Evolutionary conservation across 2,797 vertebrate genomes (phyloP).

Genomic region (Cryptoprocta ferox): DNA sequence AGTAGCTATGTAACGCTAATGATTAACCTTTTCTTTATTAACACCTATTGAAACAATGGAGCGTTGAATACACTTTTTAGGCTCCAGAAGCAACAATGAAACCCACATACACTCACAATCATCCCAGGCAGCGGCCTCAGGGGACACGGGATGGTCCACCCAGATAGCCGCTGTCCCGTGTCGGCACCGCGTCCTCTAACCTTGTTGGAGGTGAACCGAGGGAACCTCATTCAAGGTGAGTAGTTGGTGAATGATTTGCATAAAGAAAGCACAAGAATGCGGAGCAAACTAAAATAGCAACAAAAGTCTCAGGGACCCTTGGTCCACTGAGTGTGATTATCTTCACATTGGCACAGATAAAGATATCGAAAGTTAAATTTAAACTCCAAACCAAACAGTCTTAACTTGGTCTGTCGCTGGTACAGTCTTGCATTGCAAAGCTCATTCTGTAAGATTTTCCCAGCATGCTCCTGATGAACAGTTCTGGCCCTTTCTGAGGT

Average conservation of each 20-base stretch:
- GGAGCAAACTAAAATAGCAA: neutral
- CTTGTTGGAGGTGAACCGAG: neutral
- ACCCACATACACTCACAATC: rapidly evolving
- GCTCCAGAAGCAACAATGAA: rapidly evolving
- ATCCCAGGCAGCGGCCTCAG: rapidly evolving
- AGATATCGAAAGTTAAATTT: neutral
- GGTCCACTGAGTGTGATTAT: too few relatives aligned
- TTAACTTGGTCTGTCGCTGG: too few relatives aligned
- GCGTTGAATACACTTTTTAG: neutral
- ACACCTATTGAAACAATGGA: neutral
- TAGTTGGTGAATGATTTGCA: neutral
- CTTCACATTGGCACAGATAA: neutral
- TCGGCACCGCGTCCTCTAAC: neutral
- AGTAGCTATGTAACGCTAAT: neutral
- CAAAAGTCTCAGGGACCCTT: rapidly evolving
- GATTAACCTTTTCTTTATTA: neutral
- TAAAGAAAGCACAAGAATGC: neutral
- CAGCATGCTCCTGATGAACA: neutral
- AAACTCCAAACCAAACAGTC: neutral
- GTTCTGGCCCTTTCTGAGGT: neutral
- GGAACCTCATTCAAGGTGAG: neutral
- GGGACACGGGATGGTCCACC: rapidly evolving
- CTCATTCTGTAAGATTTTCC: neutral
- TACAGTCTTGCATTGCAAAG: neutral
- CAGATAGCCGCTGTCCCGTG: too few relatives aligned